Percentiles rank a stretch among this genome's conserved stretches.
These are phyloP conservation scores for Mormyrus proboscirostris DNA, from an alignment of 2,797 vertebrate species.

Conservation along the genomic window DNA sequence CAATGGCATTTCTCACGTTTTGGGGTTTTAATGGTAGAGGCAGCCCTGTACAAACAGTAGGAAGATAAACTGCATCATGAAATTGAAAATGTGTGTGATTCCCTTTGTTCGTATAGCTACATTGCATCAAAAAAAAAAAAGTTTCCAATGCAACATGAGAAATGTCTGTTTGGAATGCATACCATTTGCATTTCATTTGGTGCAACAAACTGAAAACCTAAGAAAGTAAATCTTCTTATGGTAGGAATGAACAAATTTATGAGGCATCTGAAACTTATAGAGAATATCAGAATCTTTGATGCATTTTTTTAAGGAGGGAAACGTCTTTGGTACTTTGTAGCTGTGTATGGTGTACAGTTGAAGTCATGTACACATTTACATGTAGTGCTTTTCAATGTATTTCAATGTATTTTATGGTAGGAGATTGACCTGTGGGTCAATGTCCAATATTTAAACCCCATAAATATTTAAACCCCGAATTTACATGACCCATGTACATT, in stretches of 20 bases:
- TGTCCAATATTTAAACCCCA: neutral
- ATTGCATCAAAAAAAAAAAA: neutral
- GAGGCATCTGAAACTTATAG: neutral
- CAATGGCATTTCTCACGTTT: neutral
- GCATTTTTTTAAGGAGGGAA: neutral
- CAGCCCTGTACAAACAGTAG: neutral
- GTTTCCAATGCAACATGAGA: neutral
- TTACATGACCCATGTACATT: neutral
- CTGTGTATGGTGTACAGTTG: neutral
- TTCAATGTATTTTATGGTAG: neutral
- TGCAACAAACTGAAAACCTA: neutral
- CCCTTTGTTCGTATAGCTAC: neutral
- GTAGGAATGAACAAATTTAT: neutral
- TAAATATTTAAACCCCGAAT: neutral
- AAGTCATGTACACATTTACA: neutral
- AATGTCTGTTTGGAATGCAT: neutral
- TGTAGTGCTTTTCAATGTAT: neutral
- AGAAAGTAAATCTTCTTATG: neutral
- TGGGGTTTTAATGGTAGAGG: neutral
- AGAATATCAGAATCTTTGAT: neutral
- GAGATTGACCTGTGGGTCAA: neutral
- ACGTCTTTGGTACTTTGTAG: neutral
- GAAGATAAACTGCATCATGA: neutral
- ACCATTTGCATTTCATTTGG: slow-evolving; percentile 1
- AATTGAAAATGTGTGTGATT: neutral